phyloP scores from a whole-genome alignment of 2,797 vertebrate species.

The Sebastes jordani region DNA sequence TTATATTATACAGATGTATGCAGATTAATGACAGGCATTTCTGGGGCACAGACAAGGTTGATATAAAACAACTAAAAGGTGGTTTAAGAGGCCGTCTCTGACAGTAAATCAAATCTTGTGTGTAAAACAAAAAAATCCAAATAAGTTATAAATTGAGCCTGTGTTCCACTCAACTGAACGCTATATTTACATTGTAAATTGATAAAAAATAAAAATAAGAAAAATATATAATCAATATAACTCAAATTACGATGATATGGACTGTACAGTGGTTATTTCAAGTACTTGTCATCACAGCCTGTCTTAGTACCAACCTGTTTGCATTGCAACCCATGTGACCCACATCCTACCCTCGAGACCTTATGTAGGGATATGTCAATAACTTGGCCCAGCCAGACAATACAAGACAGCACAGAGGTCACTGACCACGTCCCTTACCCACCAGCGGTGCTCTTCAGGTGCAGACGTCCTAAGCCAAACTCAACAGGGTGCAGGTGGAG shows the following conservation, averaged over 20 bases:
- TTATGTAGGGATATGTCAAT: not conserved
- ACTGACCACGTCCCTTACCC: not conserved
- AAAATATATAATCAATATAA: conserved; percentile 18
- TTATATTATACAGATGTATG: conserved; percentile 5
- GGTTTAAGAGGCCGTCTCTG: conserved; percentile 65
- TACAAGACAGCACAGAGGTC: not conserved
- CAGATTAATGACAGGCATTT: conserved; percentile 15
- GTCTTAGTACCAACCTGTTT: conserved; percentile 15
- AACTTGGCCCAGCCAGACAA: not conserved
- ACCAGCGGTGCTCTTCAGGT: conserved; percentile 20
- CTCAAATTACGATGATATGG: conserved; percentile 19
- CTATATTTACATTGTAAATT: conserved; percentile 25
- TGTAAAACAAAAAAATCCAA: conserved; percentile 62
- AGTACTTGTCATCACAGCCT: conserved; percentile 26
- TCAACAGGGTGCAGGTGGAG: conserved; percentile 82
- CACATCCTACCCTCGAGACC: not conserved
- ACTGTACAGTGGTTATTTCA: conserved; percentile 28
- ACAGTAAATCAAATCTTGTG: conserved; percentile 40
- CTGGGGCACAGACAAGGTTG: conserved; percentile 10
- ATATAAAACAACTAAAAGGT: conserved; percentile 74
- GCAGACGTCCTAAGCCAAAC: conserved; percentile 50
- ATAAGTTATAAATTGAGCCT: conserved; percentile 38
- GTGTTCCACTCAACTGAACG: conserved; percentile 42
- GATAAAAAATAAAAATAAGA: conserved; percentile 26
- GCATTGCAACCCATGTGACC: not conserved